phyloP scores from a whole-genome alignment of 1,140 invertebrate genomes.

The Calosoma granatense region DNA sequence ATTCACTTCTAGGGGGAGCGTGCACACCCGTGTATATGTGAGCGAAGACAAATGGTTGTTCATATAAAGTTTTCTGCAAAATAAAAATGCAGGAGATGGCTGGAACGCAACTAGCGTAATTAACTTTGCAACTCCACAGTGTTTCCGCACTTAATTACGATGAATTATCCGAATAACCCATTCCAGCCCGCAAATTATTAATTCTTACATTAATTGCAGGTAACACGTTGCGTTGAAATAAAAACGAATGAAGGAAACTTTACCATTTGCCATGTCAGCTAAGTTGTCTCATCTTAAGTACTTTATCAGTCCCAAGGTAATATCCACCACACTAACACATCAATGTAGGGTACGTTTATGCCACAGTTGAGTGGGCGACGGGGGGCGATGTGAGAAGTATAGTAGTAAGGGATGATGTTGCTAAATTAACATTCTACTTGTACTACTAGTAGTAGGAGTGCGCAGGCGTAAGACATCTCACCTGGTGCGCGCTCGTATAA shows the following conservation, averaged over 20 bases:
- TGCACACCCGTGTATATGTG: no score
- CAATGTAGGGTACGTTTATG: background rate
- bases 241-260: background rate
- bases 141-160: background rate
- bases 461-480: background rate
- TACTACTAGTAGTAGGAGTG: no score
- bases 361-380: no score
- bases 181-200: slow-evolving; percentile 5
- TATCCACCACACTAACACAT: background rate
- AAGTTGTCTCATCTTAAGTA: background rate
- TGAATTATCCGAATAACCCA: slow-evolving; percentile 3
- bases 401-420: no score
- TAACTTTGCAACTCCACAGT: background rate
- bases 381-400: no score
- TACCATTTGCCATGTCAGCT: background rate
- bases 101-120: background rate
- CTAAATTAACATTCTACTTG: no score
- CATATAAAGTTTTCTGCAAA: background rate
- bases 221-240: background rate
- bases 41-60: background rate
- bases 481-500: background rate
- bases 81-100: background rate
- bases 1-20: no score
- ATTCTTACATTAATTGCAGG: background rate
- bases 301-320: background rate